Evolutionary conservation across 2,113 vertebrate species (phyloP).

Genomic region (Emydura subglobosa): DNA sequence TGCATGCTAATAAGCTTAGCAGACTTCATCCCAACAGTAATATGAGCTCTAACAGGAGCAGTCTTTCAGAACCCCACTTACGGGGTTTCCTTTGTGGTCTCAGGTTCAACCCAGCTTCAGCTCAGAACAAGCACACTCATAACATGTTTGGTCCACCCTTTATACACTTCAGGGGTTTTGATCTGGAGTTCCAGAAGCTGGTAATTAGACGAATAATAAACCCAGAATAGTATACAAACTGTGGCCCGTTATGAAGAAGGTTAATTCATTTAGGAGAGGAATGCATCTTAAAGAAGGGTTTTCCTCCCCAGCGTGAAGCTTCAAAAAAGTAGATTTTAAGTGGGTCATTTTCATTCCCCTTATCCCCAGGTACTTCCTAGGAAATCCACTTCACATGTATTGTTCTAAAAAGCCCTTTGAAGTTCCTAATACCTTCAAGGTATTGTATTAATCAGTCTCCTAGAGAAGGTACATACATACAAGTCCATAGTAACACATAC

Average conservation of each 20-base stretch:
- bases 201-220: background rate
- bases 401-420: background rate
- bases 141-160: background rate
- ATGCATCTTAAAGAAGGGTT: background rate
- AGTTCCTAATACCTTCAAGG: background rate
- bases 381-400: background rate
- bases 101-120: background rate
- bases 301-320: background rate
- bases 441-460: background rate
- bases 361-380: background rate
- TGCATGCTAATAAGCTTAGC: background rate
- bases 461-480: background rate
- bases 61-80: background rate
- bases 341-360: background rate
- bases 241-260: background rate
- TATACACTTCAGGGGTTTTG: background rate
- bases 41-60: background rate
- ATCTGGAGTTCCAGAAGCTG: background rate
- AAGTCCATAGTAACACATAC: background rate
- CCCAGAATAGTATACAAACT: background rate
- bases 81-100: background rate
- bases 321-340: background rate
- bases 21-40: background rate
- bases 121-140: background rate
- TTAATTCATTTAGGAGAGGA: background rate